These are phyloP conservation scores for Agelastica alni DNA, from an alignment of 2,888 invertebrate genomes.

Conservation along the genomic window DNA sequence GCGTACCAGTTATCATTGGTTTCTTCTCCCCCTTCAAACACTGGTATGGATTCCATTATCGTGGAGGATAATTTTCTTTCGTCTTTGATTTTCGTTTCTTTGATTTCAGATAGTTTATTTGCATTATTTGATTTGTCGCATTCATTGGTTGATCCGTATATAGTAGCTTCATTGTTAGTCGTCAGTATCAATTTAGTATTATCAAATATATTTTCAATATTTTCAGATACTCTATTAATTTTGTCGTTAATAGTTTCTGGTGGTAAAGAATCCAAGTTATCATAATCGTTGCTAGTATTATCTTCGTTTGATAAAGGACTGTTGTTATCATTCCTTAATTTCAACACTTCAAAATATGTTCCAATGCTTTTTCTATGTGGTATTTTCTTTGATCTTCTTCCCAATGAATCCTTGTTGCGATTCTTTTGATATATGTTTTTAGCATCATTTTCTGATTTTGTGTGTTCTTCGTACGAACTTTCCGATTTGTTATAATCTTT, in stretches of 20 bases:
- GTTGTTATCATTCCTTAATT: conserved; percentile 51
- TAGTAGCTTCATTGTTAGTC: conserved; percentile 58
- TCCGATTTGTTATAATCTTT: conserved; percentile 46
- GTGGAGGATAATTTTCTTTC: conserved; percentile 35
- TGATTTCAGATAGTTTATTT: conserved; percentile 10
- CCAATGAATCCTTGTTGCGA: conserved; percentile 46
- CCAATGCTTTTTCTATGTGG: conserved; percentile 52
- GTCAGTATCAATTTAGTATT: conserved; percentile 48
- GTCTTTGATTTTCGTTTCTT: neutral
- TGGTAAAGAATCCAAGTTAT: conserved; percentile 51
- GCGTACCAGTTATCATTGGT: conserved; percentile 78
- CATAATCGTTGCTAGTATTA: conserved; percentile 60
- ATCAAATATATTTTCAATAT: conserved; percentile 62
- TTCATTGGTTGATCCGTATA: conserved; percentile 65
- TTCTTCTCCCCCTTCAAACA: conserved; percentile 56
- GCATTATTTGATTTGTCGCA: conserved; percentile 51
- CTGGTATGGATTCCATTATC: conserved; percentile 58
- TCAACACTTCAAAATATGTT: conserved; percentile 55
- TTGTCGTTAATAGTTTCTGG: conserved; percentile 63
- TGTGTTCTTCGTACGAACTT: conserved; percentile 33
- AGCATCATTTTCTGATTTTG: conserved; percentile 38
- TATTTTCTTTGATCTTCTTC: conserved; percentile 45
- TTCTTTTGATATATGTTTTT: conserved; percentile 48
- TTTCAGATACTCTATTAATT: conserved; percentile 62
- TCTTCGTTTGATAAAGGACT: conserved; percentile 60